Base-by-base conservation (phyloP, 2,797 vertebrate genomes). In the Xenopus petersii region DNA sequence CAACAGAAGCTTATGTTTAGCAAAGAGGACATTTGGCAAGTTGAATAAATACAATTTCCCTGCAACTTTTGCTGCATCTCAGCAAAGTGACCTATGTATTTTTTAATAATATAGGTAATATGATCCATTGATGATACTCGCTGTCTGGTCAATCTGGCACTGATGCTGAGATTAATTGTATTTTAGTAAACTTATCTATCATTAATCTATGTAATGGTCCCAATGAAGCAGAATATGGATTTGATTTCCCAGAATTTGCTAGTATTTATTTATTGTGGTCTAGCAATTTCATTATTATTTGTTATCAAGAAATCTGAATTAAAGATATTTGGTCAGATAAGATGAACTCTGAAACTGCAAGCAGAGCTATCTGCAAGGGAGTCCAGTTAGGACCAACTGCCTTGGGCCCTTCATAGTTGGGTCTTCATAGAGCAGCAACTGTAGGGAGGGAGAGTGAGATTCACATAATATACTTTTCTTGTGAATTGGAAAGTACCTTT, bases 41-140 rank as follows among this genome's bases (percentile, higher is more conserved):
- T 82, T 83, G 80, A 81, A 84, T 85, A 85, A 84, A 83, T 77
- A 81, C 51, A 80, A 71, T 82, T 81, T 80, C 83, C 79, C 81
- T 77, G 74, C 63, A 70, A 79, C 67, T 59, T 64, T 69, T 80
- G 71, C 77, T 81, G 63, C 62, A 78, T 69, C 76, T 78, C 65
- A 64, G 66, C 80, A 82, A 76, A 82, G 75, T 74, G 72, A 67
- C 58, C 47, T 70, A 79, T 83, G 71, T 47, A 42, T 42, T 78
- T 86, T 82, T 84, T 86, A 82, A 83, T 80, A 64, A 69, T 12
- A 51, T 56, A 24, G 58, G 79, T 82, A 81, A 83, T 66, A 17
- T 79, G 70, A 82, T 79, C 74, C 26, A 79, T 16, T 58, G 69
- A 79, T 74, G 79, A 51, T 75, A 36, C 70, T 70, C 77, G 11